phyloP scores from a whole-genome alignment of 1,140 invertebrate species.

The Hypsibius dujardini region DNA sequence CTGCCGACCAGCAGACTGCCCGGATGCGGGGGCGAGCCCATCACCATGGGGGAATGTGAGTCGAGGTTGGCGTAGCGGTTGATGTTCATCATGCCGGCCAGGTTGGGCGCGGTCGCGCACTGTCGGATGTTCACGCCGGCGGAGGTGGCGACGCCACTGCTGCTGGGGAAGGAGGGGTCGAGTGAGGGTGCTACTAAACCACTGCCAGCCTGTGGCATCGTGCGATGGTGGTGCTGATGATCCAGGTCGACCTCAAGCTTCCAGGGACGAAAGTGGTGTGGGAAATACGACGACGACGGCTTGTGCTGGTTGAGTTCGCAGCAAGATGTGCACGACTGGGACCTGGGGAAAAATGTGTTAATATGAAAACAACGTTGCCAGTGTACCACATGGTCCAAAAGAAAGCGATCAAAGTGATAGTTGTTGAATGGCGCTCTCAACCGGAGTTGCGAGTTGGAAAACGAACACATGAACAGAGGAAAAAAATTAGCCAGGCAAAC shows the following conservation, averaged over 20 bases:
- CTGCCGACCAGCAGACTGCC: background rate
- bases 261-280: background rate
- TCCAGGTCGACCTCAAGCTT: background rate
- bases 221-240: background rate
- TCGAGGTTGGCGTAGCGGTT: conserved; percentile 5
- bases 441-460: too few species aligned
- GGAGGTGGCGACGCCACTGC: too few species aligned
- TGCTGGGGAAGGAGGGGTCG: background rate
- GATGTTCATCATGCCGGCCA: background rate
- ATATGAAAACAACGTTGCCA: too few species aligned
- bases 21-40: background rate
- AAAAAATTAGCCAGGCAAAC: too few species aligned
- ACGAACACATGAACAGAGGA: too few species aligned
- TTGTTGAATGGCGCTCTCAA: too few species aligned
- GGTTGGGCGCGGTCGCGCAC: background rate
- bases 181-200: background rate
- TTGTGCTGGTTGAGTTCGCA: background rate
- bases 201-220: background rate
- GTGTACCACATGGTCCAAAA: too few species aligned
- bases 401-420: too few species aligned
- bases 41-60: background rate
- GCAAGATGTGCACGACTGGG: too few species aligned
- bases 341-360: too few species aligned
- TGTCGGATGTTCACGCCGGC: background rate
- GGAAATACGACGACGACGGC: background rate